Evolutionary conservation across 2,888 invertebrate genomes (phyloP).

Genomic region (Trimorus sp.): DNA sequence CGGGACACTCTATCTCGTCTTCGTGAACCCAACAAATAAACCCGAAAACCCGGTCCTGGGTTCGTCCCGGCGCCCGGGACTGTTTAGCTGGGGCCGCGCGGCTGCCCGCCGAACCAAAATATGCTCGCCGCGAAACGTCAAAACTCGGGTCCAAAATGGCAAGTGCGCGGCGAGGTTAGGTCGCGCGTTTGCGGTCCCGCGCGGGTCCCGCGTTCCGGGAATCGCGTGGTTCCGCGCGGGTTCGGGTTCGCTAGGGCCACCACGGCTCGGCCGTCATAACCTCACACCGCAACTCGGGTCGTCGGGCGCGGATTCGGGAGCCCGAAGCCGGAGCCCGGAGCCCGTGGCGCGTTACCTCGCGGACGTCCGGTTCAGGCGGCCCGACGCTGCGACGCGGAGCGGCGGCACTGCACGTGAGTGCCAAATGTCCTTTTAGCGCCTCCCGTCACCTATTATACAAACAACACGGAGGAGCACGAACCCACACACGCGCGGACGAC

Average conservation of each 20-base stretch:
- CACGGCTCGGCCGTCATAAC: conserved; percentile 56
- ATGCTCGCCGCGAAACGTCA: conserved; percentile 64
- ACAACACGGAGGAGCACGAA: conserved; percentile 73
- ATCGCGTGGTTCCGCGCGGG: not conserved
- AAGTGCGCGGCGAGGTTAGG: conserved; percentile 68
- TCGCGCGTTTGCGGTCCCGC: not conserved
- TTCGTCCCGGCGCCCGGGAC: too few relatives aligned
- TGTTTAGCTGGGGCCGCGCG: too few relatives aligned
- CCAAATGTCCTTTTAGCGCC: conserved; percentile 79
- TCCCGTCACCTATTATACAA: conserved; percentile 80
- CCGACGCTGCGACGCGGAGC: conserved; percentile 69
- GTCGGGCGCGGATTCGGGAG: conserved; percentile 56
- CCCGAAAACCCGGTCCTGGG: too few relatives aligned
- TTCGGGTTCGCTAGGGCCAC: not conserved
- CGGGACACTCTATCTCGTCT: not conserved
- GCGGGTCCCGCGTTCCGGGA: too few relatives aligned
- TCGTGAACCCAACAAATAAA: not conserved
- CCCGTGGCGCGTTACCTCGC: conserved; percentile 50
- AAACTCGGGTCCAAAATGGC: conserved; percentile 29
- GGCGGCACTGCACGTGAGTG: conserved; percentile 75
- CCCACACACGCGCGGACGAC: conserved; percentile 36
- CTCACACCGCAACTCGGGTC: conserved; percentile 72
- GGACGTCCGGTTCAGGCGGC: conserved; percentile 41
- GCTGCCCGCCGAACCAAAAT: too few relatives aligned
- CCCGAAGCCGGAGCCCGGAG: not conserved